phyloP scores from a whole-genome alignment of 2,113 vertebrate species.

The Podiceps cristatus region DNA sequence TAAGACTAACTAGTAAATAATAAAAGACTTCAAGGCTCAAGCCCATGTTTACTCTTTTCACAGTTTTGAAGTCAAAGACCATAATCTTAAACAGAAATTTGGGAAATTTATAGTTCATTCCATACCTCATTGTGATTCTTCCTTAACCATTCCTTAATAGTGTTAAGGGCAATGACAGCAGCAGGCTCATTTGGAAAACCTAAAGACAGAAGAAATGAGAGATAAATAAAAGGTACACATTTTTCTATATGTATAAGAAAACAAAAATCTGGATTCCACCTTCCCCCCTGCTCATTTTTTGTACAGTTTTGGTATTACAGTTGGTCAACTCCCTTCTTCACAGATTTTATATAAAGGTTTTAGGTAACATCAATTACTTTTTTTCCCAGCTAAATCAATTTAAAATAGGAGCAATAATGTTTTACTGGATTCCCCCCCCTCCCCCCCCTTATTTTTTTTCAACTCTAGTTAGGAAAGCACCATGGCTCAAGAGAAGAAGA shows the following conservation, averaged over 20 bases:
- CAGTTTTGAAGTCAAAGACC: neutral
- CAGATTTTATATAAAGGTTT: neutral
- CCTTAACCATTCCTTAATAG: constrained; percentile 89
- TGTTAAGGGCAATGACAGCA: constrained; percentile 89
- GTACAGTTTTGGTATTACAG: neutral
- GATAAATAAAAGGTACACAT: neutral
- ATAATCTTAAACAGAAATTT: neutral
- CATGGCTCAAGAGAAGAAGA: neutral
- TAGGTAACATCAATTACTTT: neutral
- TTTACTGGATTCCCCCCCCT: neutral
- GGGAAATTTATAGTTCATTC: neutral
- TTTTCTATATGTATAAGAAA: neutral
- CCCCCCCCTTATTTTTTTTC: too few relatives aligned
- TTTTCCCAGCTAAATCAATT: neutral
- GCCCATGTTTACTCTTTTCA: neutral
- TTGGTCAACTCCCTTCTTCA: neutral
- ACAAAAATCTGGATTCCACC: neutral
- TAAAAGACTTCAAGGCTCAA: neutral
- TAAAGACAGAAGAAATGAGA: constrained; percentile 63
- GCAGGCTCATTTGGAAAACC: constrained; percentile 98
- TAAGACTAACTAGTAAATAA: neutral
- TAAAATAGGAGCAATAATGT: neutral
- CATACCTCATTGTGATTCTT: constrained; percentile 91
- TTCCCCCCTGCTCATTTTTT: neutral
- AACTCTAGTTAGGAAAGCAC: neutral